Evolutionary conservation across 2,113 vertebrate species (phyloP), one percentile per base, ranked within the genome.

Genomic region (Chauna torquata): DNA sequence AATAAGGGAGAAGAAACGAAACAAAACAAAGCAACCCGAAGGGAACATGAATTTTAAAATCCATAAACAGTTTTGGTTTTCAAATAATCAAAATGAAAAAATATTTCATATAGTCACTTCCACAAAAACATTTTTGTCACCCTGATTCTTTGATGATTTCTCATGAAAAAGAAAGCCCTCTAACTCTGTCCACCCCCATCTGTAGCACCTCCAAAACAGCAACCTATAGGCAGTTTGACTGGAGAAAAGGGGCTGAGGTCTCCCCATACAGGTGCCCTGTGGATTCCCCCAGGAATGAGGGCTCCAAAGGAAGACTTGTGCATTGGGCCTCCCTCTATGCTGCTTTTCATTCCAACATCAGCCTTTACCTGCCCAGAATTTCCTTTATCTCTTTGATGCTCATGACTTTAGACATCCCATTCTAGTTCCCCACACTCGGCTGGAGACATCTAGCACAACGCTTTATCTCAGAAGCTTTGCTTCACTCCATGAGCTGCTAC

Each of bases 1-100:
- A 92, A 84, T 82, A 87, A 95, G 69, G 47, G n/a, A 93, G 68
- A 83, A 20, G 82, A 92, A 94, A 95, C 64, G 77, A 94, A 94
- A 92, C 82, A 85, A 94, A 94, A 54, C 79, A 74, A 93, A 89
- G 85, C 62, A 90, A 88, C 85, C 93, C 17, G 9, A 78, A 96
- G 92, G 90, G 84, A 45, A 96, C 75, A 93, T 94, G 92, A 94
- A 95, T 95, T 97, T 96, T 95, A 95, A 96, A 96, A 82, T 16
- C 47, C 86, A 91, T 65, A 85, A 96, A 84, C 77, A 80, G 79
- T 82, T 93, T 82, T 69, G 54, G 34, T 88, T 96, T 94, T 88
- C 88, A 94, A 94, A 94, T 69, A 89, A 94, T 82, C 77, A 72
- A 89, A 94, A 92, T 40, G 3, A 47, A 83, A 74, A 90, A 80